A percentile compares a stretch with the other conserved stretches of the same genome.
These are phyloP conservation scores for Chaetodon trifasciatus DNA, from an alignment of 2,797 vertebrate genomes.

Conservation along the genomic window DNA sequence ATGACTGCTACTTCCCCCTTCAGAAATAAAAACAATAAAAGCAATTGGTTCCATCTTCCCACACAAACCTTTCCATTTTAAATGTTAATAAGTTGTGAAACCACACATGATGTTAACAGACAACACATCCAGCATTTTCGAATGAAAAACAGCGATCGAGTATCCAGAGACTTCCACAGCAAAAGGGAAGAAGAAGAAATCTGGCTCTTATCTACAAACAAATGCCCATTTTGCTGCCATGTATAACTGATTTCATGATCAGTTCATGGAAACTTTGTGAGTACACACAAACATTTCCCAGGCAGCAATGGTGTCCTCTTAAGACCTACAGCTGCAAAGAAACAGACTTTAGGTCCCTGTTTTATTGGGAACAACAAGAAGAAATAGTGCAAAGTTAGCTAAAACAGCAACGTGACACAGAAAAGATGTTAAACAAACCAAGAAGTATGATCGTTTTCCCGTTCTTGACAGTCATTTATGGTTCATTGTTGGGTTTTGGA, in stretches of 20 bases:
- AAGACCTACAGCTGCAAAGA: not conserved
- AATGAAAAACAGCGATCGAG: not conserved
- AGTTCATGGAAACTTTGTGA: not conserved
- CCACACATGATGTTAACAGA: not conserved
- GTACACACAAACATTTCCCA: not conserved
- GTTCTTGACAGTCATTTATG: not conserved
- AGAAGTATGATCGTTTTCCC: not conserved
- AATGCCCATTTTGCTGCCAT: not conserved
- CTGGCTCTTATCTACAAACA: not conserved
- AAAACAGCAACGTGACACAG: not conserved
- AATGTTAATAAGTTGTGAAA: constrained; percentile 3
- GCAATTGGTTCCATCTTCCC: not conserved
- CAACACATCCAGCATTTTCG: not conserved
- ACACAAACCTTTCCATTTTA: constrained; percentile 6
- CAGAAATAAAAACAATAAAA: constrained; percentile 15
- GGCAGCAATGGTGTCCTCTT: constrained; percentile 1
- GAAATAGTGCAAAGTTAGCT: not conserved
- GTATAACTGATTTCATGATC: not conserved
- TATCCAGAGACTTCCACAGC: not conserved
- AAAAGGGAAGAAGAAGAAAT: not conserved
- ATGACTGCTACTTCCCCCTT: constrained; percentile 1
- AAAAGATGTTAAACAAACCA: not conserved
- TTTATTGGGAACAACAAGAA: not conserved
- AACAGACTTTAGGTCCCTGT: not conserved
- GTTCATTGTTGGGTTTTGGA: not conserved